Evolutionary conservation across 1,140 invertebrate species (phyloP).

Genomic region (Hylaeus volcanicus): DNA sequence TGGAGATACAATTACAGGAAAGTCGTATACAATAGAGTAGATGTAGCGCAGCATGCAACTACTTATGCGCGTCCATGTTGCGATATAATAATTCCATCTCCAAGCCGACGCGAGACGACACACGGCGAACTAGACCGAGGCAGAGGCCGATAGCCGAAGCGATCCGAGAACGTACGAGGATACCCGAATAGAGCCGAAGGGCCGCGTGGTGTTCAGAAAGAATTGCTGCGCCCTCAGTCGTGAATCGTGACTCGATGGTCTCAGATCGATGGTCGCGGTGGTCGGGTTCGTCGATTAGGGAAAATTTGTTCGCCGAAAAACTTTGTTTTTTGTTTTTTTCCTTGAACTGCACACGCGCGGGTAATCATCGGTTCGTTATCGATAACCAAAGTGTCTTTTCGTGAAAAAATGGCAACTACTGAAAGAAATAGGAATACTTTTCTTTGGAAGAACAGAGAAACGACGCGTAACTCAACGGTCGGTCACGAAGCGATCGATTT

Average conservation of each 20-base stretch:
- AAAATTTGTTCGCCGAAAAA: not conserved
- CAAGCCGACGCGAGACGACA: no score
- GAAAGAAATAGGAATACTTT: not conserved
- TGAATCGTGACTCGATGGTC: conserved; percentile 8
- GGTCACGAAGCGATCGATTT: conserved; percentile 36
- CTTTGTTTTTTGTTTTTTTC: not conserved
- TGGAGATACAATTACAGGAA: no score
- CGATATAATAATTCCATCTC: not conserved
- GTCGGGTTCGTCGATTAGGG: not conserved
- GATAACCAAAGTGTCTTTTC: not conserved
- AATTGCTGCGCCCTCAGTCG: conserved; percentile 39
- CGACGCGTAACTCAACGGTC: conserved; percentile 10
- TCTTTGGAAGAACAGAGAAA: not conserved
- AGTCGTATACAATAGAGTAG: no score
- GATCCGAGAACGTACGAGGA: conserved; percentile 27
- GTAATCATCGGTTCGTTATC: not conserved
- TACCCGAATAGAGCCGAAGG: conserved; percentile 41
- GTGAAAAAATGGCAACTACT: conserved; percentile 17
- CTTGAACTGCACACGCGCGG: not conserved
- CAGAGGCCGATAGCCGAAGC: conserved; percentile 7
- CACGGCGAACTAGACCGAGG: not conserved
- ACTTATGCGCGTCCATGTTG: no score
- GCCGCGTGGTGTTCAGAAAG: conserved; percentile 31
- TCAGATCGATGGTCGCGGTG: not conserved
- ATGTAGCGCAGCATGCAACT: no score